Base-by-base conservation (phyloP, 1,140 invertebrate genomes). In the Listronotus bonariensis region DNA sequence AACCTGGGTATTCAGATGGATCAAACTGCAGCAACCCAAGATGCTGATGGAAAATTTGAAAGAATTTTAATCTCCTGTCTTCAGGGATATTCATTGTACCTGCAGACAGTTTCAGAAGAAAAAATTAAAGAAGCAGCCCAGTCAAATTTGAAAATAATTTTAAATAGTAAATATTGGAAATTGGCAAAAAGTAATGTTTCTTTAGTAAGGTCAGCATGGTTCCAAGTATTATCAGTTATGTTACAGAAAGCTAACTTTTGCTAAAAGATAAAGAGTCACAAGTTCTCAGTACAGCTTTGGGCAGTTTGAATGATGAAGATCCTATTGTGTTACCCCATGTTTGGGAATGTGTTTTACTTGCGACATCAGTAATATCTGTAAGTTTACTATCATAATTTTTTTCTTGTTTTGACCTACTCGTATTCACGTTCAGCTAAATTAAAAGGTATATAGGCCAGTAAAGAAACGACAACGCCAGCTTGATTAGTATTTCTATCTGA, bases 91-190 rank as follows among this genome's bases (percentile, higher is more conserved):
- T 81, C 82, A 1, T 82, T 86, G 43, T 87, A 88, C 70, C 72
- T 89, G 26, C 81, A 84, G 42, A 81, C 82, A 70, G 74, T 87
- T 45, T 73, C 82, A 12, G 17, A 63, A 15, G 74, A 81, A 11
- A 79, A 85, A 70, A 79, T 87, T 26, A 74, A 83, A 26, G 82
- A 83, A 67, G 82, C 79, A 0, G 49, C 72, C 6, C 78, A 83
- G 3, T 74, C 80, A 41, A 83, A 87, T 68, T 70, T 73, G 1
- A 80, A 82, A 56, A 82, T 89, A 38, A 74, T 90, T 26, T 78
- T 79, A 11, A 83, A 84, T 74, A 74, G 77, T 26, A 89, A 87
- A 72, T 92, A 92, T 78, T 93, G 91, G 90, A 91, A 89, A 72
- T 82, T 87, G 38, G 75, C 80, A 8, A 88, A 85, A 71, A 79